These are phyloP conservation scores for Leucozona laternaria DNA, from an alignment of 2,888 invertebrate species.

Conservation along the genomic window DNA sequence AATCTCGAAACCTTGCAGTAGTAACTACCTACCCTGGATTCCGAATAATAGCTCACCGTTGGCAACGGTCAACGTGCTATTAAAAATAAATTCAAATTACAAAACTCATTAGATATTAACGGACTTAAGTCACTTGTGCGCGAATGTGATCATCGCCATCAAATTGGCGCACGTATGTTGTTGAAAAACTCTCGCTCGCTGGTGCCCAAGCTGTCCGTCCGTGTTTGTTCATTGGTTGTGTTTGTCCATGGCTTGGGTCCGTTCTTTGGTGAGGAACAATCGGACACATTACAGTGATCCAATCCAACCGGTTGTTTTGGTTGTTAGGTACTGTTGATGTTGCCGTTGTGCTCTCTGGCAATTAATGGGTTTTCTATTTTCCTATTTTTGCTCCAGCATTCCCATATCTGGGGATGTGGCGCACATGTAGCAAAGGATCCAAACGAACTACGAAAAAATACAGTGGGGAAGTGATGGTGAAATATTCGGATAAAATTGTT, in stretches of 20 bases:
- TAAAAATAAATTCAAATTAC: conserved; percentile 75
- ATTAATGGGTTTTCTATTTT: conserved; percentile 76
- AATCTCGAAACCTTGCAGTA: conserved; percentile 33
- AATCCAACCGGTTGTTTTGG: conserved; percentile 74
- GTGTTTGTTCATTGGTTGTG: not conserved
- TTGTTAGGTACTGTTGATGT: conserved; percentile 68
- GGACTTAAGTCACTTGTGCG: conserved; percentile 74
- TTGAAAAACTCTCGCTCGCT: conserved; percentile 2
- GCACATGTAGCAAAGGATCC: conserved; percentile 62
- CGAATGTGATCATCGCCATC: conserved; percentile 74
- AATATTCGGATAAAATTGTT: not conserved
- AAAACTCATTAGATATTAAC: conserved; percentile 76
- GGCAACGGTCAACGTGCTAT: conserved; percentile 71
- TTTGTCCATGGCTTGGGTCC: conserved; percentile 47
- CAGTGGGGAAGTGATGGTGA: not conserved
- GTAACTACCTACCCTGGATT: conserved; percentile 43
- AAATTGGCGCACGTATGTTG: conserved; percentile 72
- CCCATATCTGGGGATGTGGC: conserved; percentile 72
- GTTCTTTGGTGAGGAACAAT: conserved; percentile 62
- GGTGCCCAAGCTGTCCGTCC: conserved; percentile 48
- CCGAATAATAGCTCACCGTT: conserved; percentile 66
- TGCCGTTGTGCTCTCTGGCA: conserved; percentile 72
- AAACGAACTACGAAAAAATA: conserved; percentile 3
- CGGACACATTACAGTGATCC: conserved; percentile 71
- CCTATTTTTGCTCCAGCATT: conserved; percentile 61